Percentiles rank a stretch among this genome's conserved stretches.
phyloP scores from a whole-genome alignment of 1,140 invertebrate species.

The Hydropsyche tenuis region DNA sequence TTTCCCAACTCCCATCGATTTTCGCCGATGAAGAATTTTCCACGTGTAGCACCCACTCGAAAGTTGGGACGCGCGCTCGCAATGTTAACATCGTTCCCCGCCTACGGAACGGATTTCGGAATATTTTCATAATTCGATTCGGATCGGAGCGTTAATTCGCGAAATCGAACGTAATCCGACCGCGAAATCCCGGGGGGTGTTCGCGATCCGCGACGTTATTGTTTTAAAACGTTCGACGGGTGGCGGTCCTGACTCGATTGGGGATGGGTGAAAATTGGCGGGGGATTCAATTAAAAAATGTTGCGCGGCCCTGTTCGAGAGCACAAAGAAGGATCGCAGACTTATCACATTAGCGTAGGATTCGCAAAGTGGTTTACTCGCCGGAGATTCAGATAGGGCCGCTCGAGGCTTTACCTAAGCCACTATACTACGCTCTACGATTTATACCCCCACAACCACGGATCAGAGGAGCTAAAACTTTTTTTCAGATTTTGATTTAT shows the following conservation, averaged over 20 bases:
- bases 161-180: neutral
- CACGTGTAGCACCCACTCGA: too few relatives aligned
- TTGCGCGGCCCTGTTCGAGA: neutral
- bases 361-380: conserved; percentile 41
- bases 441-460: conserved; percentile 8
- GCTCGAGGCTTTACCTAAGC: conserved; percentile 38
- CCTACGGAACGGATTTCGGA: too few relatives aligned
- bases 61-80: too few relatives aligned
- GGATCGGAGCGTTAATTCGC: neutral
- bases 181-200: neutral
- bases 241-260: neutral
- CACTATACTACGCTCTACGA: conserved; percentile 36
- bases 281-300: conserved; percentile 26
- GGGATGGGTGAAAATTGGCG: neutral
- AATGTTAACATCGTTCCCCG: too few relatives aligned
- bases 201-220: neutral
- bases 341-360: conserved; percentile 40
- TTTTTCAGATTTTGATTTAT: too few relatives aligned
- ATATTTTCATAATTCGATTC: too few relatives aligned
- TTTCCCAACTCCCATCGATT: too few relatives aligned
- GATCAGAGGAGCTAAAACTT: too few relatives aligned
- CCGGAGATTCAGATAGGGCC: conserved; percentile 39
- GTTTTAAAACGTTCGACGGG: neutral
- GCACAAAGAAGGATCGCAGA: conserved; percentile 36
- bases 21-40: too few relatives aligned